These are phyloP conservation scores for Invenusta paracnida DNA, from an alignment of 2,888 invertebrate genomes.

Conservation along the genomic window DNA sequence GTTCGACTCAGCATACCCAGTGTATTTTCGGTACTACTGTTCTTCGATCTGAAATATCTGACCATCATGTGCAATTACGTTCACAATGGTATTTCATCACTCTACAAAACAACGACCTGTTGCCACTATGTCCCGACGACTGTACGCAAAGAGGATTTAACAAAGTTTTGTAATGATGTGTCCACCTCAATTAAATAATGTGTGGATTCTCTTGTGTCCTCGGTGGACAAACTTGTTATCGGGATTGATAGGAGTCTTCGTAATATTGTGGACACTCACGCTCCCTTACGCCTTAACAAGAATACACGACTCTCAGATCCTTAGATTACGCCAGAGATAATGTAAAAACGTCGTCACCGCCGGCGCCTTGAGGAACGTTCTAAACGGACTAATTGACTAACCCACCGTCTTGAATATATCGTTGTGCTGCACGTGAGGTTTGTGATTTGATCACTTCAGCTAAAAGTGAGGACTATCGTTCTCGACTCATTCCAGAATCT, in stretches of 20 bases:
- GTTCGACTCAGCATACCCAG: background rate
- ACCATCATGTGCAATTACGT: too few relatives aligned
- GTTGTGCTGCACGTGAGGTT: background rate
- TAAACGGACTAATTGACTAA: background rate
- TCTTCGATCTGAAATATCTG: too few relatives aligned
- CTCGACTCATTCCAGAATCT: slow-evolving; percentile 15
- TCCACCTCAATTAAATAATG: background rate
- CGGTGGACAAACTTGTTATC: background rate
- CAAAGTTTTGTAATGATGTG: background rate
- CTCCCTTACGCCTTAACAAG: slow-evolving; percentile 1
- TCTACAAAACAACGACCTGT: slow-evolving; percentile 2
- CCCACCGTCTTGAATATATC: slow-evolving; percentile 9
- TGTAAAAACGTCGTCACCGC: background rate
- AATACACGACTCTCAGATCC: background rate
- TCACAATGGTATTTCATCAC: background rate
- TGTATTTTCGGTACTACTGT: background rate
- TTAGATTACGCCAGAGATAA: slow-evolving; percentile 16
- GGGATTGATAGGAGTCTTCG: slow-evolving; percentile 11
- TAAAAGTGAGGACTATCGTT: slow-evolving; percentile 3
- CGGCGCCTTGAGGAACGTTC: background rate
- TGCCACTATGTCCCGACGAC: background rate
- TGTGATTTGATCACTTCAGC: background rate
- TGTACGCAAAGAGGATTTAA: background rate
- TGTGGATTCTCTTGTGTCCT: background rate
- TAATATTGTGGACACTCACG: slow-evolving; percentile 7